Evolutionary conservation across 2,113 vertebrate genomes (phyloP), one percentile per base, ranked within the genome.

Genomic region (Prionailurus viverrinus): DNA sequence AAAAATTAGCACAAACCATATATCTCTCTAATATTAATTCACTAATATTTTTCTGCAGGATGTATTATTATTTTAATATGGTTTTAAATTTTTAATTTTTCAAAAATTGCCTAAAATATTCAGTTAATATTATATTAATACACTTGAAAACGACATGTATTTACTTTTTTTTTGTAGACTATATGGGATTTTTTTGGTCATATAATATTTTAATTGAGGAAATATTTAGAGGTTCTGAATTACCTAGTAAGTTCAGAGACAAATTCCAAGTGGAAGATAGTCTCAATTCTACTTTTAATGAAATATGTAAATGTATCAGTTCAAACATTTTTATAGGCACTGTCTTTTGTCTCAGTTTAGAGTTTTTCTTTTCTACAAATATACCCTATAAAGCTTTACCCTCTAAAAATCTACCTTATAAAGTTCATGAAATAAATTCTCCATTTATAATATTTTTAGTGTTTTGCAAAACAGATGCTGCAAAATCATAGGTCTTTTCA

Each of bases 401-500:
- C 74, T 78, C 29, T 78, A 78, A 78, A 78, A 31, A 78, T 78
- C 41, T 48, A 48, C 41, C 74, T 14, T 76, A 36, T 51, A 94
- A 95, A 96, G 71, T 58, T 95, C 80, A 88, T 92, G 89, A 96
- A 94, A 90, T 36, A 84, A 97, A 80, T 86, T 97, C 41, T 97
- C n/a, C 89, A 63, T 65, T 87, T 71, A 76, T 90, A 80, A 92
- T 90, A 95, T 12, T 95, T 96, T 89, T 81, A 95, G 89, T 95
- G 76, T 93, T 97, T 96, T 95, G 95, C 94, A 95, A 97, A 97
- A 91, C 71, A 92, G 88, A 91, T 97, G 76, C 76, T 79, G 29
- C 51, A 95, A 94, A 97, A 92, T 93, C 91, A 80, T 41, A 93
- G 85, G 36, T 51, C 85, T 92, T 96, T 96, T 96, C 73, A 71